These are phyloP conservation scores for Pollenia griseotomentosa DNA, from an alignment of 2,888 invertebrate genomes.

Conservation along the genomic window DNA sequence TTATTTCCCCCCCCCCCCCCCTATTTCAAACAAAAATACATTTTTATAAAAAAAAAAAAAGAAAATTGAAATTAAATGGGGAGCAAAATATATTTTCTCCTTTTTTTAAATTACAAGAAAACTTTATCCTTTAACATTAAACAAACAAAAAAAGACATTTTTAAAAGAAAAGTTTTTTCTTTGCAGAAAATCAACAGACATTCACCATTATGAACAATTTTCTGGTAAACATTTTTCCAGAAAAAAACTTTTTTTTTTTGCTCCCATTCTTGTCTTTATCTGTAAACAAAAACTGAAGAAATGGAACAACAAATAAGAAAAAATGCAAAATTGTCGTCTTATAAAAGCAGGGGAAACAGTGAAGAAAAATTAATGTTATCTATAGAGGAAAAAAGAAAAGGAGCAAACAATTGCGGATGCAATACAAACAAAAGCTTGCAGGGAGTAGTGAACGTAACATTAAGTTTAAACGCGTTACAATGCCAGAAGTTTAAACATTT, in stretches of 20 bases:
- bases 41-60: background rate
- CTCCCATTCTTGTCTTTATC: constrained; percentile 21
- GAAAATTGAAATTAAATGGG: background rate
- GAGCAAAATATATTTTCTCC: background rate
- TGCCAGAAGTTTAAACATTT: too few species aligned
- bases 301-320: background rate
- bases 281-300: constrained; percentile 6
- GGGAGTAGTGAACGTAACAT: too few species aligned
- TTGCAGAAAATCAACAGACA: background rate
- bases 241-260: background rate
- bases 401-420: background rate
- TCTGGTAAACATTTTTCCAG: constrained; percentile 25
- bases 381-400: background rate
- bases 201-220: constrained; percentile 15
- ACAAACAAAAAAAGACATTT: background rate
- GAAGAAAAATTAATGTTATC: constrained; percentile 1
- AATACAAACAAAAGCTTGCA: too few species aligned
- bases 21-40: background rate
- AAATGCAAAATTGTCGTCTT: constrained; percentile 14
- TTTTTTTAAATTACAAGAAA: background rate
- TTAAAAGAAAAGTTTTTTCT: background rate
- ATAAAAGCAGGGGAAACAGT: background rate
- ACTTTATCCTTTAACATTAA: background rate
- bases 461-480: too few species aligned
- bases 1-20: too few species aligned